Conservation (phyloP, 2,888 invertebrate species). For the Drosophila cracens region DNA sequence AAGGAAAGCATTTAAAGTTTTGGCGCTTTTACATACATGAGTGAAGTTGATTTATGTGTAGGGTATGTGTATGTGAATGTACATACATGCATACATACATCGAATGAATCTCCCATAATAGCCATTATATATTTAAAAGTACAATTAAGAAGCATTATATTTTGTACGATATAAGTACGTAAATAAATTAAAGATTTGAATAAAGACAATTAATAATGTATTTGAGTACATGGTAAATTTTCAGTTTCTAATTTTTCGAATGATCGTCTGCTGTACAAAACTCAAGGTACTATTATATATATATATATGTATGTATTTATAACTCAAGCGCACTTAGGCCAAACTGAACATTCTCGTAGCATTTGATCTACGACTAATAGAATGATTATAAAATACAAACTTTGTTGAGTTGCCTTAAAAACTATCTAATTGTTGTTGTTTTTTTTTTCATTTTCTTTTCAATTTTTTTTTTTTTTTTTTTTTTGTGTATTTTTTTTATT, state of each 20-base stretch:
- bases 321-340: slow-evolving; percentile 62
- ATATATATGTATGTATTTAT: slow-evolving; percentile 48
- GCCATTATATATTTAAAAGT: slow-evolving; percentile 50
- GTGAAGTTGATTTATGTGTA: neutral
- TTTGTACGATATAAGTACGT: slow-evolving; percentile 54
- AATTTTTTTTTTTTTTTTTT: slow-evolving; percentile 36
- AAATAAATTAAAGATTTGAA: slow-evolving; percentile 60
- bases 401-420: slow-evolving; percentile 62
- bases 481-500: slow-evolving; percentile 34
- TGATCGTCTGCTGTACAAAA: slow-evolving; percentile 76
- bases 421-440: slow-evolving; percentile 64
- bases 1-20: slow-evolving; percentile 12
- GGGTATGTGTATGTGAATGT: slow-evolving; percentile 3
- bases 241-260: slow-evolving; percentile 61
- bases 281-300: slow-evolving; percentile 53
- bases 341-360: slow-evolving; percentile 66
- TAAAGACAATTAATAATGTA: slow-evolving; percentile 65
- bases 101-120: slow-evolving; percentile 45
- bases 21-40: slow-evolving; percentile 13
- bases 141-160: slow-evolving; percentile 58
- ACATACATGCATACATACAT: slow-evolving; percentile 20
- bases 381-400: slow-evolving; percentile 79
- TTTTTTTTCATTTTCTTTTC: slow-evolving; percentile 41
- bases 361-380: slow-evolving; percentile 65
- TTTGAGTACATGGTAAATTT: slow-evolving; percentile 75